Base-by-base conservation (phyloP, 2,888 invertebrate genomes). In the Caenorhabditis sulstoni region DNA sequence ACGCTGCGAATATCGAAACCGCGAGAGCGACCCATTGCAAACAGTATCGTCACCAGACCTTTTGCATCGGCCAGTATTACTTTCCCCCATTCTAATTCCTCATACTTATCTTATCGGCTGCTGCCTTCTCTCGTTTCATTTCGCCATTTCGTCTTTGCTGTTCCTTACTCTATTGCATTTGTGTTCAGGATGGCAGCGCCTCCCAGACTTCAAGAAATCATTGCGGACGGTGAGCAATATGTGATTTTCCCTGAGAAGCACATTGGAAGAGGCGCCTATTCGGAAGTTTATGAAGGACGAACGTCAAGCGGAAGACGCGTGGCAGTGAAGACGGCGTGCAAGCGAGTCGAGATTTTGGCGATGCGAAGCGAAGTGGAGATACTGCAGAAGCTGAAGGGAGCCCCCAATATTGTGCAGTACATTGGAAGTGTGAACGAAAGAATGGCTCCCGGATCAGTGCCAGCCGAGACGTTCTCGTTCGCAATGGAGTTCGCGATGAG, bases 401-500 rank as follows among this genome's bases (percentile, higher is more conserved):
- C 62, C 11, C 50, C 39, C 8, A 80, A 78, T 39, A 80, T 82
- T 47, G 78, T 82, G 3, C 67, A 81, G 57, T 68, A 64, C 12
- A 68, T 83, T 35, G 81, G 78, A 39, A 67, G 67, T 52, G 29
- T 29, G 8, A 29, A 61, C 9, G 50, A 59, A 8, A 44, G 9
- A 35, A 71, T 58, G 44, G 62, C 62, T 12, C 61, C 50, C 1
- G 67, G 55, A 47, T 65, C 66, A 3, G 59, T 53, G 3, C 52
- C 64, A 0, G 64, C 65, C 0, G 55, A 65, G 47, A 66, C 23
- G 9, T 62, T 79, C 35, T 74, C 81, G 1, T 81, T 83, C 49
- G 83, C 83, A 0, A 80, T 83, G 80, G 83, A 83, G 20, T 53
- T 50, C 41, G 83, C 79, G 9, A 47, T 22, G 3, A 53, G 70